Evolutionary conservation across 2,888 invertebrate genomes (phyloP).

Genomic region (Drosophila setosimentum): DNA sequence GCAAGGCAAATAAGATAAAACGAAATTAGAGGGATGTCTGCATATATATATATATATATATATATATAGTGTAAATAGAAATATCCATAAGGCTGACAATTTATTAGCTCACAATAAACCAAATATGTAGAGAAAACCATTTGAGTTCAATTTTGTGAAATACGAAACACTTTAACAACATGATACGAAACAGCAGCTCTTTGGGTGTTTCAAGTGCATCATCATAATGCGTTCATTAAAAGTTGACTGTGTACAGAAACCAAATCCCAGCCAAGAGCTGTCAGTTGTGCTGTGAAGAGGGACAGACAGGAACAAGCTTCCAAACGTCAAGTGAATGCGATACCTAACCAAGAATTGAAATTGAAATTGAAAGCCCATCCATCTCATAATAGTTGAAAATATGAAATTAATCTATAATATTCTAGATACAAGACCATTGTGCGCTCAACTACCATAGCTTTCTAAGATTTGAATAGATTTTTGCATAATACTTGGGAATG

Average conservation of each 20-base stretch:
- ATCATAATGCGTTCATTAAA: constrained; percentile 6
- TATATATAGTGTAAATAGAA: not conserved
- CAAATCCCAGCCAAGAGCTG: not conserved
- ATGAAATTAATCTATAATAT: not conserved
- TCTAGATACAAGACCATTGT: not conserved
- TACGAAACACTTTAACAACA: constrained; percentile 15
- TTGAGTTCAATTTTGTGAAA: not conserved
- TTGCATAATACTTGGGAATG: not conserved
- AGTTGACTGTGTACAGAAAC: constrained; percentile 9
- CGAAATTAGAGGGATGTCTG: not conserved
- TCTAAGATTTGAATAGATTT: not conserved
- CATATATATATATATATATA: not conserved
- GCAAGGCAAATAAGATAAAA: constrained; percentile 1
- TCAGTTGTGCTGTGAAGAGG: constrained; percentile 1
- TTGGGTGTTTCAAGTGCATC: constrained; percentile 22
- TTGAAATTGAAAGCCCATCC: not conserved
- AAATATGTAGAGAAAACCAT: not conserved
- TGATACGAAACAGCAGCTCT: constrained; percentile 30
- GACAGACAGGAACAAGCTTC: not conserved
- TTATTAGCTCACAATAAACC: constrained; percentile 6
- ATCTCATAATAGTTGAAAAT: not conserved
- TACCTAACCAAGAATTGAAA: not conserved
- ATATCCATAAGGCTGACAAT: not conserved
- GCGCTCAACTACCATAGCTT: not conserved
- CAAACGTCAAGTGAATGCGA: not conserved